A percentile compares a stretch with the other conserved stretches of the same genome.
phyloP scores from a whole-genome alignment of 2,113 vertebrate genomes.

The Physeter macrocephalus region DNA sequence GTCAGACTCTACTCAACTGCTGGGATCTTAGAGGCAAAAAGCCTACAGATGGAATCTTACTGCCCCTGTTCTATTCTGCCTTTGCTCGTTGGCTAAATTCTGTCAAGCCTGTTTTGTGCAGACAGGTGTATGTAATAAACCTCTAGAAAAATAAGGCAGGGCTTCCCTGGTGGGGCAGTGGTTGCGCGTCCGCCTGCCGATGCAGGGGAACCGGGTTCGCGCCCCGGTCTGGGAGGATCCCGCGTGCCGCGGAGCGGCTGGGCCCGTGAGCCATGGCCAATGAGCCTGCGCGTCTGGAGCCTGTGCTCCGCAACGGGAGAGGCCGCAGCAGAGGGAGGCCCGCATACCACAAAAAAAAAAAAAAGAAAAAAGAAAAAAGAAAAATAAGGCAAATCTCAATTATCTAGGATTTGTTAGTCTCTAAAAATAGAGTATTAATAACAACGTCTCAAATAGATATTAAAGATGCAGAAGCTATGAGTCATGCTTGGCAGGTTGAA shows the following conservation, averaged over 20 bases:
- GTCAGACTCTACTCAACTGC: neutral
- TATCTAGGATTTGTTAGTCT: neutral
- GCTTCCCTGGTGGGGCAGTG: too few species aligned
- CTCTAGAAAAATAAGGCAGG: conserved; percentile 21
- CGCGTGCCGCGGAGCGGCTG: too few species aligned
- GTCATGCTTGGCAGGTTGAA: conserved; percentile 17
- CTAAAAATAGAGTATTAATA: conserved; percentile 40
- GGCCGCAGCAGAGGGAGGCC: too few species aligned
- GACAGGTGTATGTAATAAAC: neutral
- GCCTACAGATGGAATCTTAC: neutral
- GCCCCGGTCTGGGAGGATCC: too few species aligned
- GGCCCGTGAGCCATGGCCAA: too few species aligned
- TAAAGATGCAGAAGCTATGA: conserved; percentile 38
- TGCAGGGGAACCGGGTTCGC: too few species aligned
- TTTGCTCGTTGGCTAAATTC: neutral
- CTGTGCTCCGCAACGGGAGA: too few species aligned
- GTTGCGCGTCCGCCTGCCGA: too few species aligned
- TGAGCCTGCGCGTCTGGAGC: too few species aligned
- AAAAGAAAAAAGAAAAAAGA: conserved; percentile 46
- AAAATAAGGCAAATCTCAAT: conserved; percentile 11
- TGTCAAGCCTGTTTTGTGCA: neutral
- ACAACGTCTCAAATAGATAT: neutral
- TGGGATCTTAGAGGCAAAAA: neutral
- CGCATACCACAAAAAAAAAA: too few species aligned
- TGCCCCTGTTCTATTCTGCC: neutral